A percentile compares a stretch with the other conserved stretches of the same genome.
phyloP scores from a whole-genome alignment of 2,888 invertebrate genomes.

The Glyphotaelius pellucidus region DNA sequence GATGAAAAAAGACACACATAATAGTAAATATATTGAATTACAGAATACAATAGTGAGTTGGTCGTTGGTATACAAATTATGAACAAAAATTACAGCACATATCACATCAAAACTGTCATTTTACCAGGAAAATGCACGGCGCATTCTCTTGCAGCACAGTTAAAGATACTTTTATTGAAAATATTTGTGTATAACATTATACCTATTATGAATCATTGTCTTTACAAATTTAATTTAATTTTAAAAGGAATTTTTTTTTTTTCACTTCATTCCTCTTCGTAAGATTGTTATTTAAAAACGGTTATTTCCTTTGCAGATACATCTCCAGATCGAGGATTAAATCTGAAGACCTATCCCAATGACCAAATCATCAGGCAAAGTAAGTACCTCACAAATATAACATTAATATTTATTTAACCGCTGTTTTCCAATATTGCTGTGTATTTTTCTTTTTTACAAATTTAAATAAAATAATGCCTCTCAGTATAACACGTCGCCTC shows the following conservation, averaged over 20 bases:
- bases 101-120: too few relatives aligned
- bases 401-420: not conserved
- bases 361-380: slow-evolving; percentile 90
- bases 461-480: not conserved
- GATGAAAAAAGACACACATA: too few relatives aligned
- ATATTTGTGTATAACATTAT: not conserved
- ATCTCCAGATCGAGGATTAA: slow-evolving; percentile 70
- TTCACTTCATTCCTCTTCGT: not conserved
- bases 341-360: slow-evolving; percentile 86
- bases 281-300: not conserved
- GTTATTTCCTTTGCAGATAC: slow-evolving; percentile 45
- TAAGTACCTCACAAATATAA: slow-evolving; percentile 74
- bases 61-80: too few relatives aligned
- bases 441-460: not conserved
- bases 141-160: too few relatives aligned
- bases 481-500: too few relatives aligned
- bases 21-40: too few relatives aligned
- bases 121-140: too few relatives aligned
- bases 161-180: too few relatives aligned
- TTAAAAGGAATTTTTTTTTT: not conserved
- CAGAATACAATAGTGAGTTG: too few relatives aligned
- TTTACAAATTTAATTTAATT: slow-evolving; percentile 25
- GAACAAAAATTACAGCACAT: too few relatives aligned
- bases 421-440: not conserved
- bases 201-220: not conserved